phyloP scores from a whole-genome alignment of 2,888 invertebrate genomes.

The Heliconius ethilla region DNA sequence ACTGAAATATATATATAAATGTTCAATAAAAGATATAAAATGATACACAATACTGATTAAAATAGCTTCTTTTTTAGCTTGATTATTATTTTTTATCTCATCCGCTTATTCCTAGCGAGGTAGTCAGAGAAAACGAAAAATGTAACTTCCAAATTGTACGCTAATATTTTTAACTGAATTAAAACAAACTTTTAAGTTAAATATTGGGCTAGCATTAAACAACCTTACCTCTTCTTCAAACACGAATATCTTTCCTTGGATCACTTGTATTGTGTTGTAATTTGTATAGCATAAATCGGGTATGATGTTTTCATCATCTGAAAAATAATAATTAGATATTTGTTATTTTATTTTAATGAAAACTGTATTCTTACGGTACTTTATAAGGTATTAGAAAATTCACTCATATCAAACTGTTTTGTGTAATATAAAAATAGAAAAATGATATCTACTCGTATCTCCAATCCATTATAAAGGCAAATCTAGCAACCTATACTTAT shows the following conservation, averaged over 20 bases:
- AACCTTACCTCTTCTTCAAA: constrained; percentile 72
- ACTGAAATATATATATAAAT: constrained; percentile 62
- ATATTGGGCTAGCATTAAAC: neutral
- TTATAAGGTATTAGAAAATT: no score
- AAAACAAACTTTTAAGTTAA: neutral
- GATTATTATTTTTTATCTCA: neutral
- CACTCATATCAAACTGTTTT: no score
- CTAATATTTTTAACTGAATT: no score
- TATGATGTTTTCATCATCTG: constrained; percentile 58
- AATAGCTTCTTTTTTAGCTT: neutral
- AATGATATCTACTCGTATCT: no score
- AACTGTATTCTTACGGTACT: neutral
- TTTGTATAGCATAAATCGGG: constrained; percentile 85
- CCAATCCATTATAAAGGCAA: no score
- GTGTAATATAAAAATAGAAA: no score
- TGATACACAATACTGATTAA: neutral
- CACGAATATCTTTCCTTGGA: constrained; percentile 74
- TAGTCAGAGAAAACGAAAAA: neutral
- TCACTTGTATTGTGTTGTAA: constrained; percentile 85
- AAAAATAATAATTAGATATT: neutral
- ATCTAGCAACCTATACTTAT: no score
- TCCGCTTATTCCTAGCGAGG: neutral
- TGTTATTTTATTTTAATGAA: neutral
- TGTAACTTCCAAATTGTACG: neutral
- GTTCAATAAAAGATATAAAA: neutral